Percentiles rank a stretch among this genome's conserved stretches.
These are phyloP conservation scores for Xestia xanthographa DNA, from an alignment of 2,888 invertebrate species.

Conservation along the genomic window DNA sequence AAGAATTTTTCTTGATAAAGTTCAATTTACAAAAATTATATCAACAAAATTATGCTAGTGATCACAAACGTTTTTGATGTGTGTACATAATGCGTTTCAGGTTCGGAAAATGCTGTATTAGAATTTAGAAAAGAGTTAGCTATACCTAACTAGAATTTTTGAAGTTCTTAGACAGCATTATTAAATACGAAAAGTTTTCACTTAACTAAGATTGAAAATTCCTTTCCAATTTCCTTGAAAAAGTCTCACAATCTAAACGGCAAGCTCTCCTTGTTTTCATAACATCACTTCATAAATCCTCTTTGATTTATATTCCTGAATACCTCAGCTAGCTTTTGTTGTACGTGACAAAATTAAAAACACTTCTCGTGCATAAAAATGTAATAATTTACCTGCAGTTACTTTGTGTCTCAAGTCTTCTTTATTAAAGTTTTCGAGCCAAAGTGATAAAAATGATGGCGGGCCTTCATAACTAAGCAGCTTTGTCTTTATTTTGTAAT, in stretches of 20 bases:
- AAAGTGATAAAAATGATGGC: constrained; percentile 87
- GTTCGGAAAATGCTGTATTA: not conserved
- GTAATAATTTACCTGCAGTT: constrained; percentile 81
- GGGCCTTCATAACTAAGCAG: constrained; percentile 75
- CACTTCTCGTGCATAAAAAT: constrained; percentile 82
- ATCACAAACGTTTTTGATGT: no score
- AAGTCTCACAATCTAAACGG: constrained; percentile 30
- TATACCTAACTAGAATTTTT: not conserved
- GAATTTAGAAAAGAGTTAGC: not conserved
- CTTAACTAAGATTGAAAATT: constrained; percentile 2
- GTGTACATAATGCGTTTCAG: no score
- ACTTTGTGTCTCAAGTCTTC: constrained; percentile 74
- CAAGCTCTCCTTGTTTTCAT: constrained; percentile 51
- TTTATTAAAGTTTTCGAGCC: constrained; percentile 87
- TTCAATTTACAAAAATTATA: no score
- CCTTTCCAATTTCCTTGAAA: constrained; percentile 15
- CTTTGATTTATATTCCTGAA: constrained; percentile 55
- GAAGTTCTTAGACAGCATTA: not conserved
- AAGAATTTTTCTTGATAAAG: no score
- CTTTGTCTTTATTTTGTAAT: constrained; percentile 78
- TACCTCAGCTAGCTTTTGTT: constrained; percentile 50
- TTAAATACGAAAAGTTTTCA: not conserved
- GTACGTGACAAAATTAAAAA: constrained; percentile 81
- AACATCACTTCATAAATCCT: constrained; percentile 64
- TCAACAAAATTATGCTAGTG: no score